These are phyloP conservation scores for Sinosuthora webbiana DNA, from an alignment of 2,113 vertebrate species.

Conservation along the genomic window DNA sequence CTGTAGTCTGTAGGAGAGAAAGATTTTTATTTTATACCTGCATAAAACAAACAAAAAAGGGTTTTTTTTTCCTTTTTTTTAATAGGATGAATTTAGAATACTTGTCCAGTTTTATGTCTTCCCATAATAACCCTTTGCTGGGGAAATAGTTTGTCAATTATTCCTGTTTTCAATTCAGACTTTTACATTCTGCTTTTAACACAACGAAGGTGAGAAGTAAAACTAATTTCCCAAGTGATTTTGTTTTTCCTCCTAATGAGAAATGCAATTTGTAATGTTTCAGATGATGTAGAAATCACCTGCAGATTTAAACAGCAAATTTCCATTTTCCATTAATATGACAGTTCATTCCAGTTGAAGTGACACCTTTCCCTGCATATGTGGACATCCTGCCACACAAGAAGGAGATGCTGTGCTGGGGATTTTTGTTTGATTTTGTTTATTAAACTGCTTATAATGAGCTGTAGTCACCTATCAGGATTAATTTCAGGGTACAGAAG, in stretches of 20 bases:
- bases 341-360: neutral
- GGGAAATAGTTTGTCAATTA: neutral
- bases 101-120: neutral
- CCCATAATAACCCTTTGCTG: neutral
- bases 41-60: neutral
- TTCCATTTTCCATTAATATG: neutral
- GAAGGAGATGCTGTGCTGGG: neutral
- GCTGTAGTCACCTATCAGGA: neutral
- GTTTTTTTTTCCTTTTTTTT: neutral
- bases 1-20: neutral
- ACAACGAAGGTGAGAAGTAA: slow-evolving; percentile 32
- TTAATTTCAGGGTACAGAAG: neutral
- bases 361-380: neutral
- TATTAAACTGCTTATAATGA: neutral
- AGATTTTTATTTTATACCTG: neutral
- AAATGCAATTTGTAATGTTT: slow-evolving; percentile 17
- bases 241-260: slow-evolving; percentile 17
- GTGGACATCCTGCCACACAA: neutral
- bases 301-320: neutral
- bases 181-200: slow-evolving; percentile 21
- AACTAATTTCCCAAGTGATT: slow-evolving; percentile 45
- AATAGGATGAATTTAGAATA: neutral
- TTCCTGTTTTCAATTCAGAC: neutral
- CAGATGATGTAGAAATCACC: neutral
- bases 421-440: neutral